These are phyloP conservation scores for Eupithecia subfuscata DNA, from an alignment of 2,888 invertebrate species.

Conservation along the genomic window DNA sequence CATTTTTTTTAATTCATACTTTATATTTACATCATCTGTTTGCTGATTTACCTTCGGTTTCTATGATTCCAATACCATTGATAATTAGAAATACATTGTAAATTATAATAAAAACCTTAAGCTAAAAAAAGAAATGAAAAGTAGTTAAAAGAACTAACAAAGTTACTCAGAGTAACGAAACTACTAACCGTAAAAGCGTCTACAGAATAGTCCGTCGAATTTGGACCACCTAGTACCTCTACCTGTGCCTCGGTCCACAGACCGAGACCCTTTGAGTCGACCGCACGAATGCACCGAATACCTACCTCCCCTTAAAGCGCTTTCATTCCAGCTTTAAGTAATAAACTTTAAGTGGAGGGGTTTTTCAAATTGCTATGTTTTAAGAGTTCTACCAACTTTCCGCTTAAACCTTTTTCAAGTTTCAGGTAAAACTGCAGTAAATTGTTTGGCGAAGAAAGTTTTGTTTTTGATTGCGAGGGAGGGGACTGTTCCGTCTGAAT, in stretches of 20 bases:
- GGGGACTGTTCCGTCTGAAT: neutral
- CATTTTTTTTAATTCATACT: neutral
- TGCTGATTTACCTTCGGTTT: too few relatives aligned
- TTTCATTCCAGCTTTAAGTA: slow-evolving; percentile 61
- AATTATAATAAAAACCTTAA: too few relatives aligned
- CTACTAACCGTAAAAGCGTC: neutral
- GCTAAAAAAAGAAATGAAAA: neutral
- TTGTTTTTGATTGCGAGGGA: slow-evolving; percentile 28
- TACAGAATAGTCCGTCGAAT: slow-evolving; percentile 17
- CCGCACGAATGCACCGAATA: slow-evolving; percentile 70
- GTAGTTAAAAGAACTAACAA: neutral
- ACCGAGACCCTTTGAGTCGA: slow-evolving; percentile 64
- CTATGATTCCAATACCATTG: too few relatives aligned
- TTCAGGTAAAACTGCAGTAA: slow-evolving; percentile 35
- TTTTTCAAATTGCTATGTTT: slow-evolving; percentile 43
- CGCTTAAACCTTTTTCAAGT: slow-evolving; percentile 38
- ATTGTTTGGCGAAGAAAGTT: slow-evolving; percentile 28
- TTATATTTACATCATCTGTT: too few relatives aligned
- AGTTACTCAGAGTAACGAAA: neutral
- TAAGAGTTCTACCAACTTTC: slow-evolving; percentile 35
- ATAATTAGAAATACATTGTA: too few relatives aligned
- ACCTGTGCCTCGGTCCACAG: slow-evolving; percentile 46
- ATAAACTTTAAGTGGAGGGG: slow-evolving; percentile 58
- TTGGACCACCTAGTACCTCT: slow-evolving; percentile 34
- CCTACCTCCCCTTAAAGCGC: slow-evolving; percentile 63